Percentiles rank a stretch among this genome's conserved stretches.
Evolutionary conservation across 2,888 invertebrate genomes (phyloP).

Genomic region (Mesopsocus fuscifrons): DNA sequence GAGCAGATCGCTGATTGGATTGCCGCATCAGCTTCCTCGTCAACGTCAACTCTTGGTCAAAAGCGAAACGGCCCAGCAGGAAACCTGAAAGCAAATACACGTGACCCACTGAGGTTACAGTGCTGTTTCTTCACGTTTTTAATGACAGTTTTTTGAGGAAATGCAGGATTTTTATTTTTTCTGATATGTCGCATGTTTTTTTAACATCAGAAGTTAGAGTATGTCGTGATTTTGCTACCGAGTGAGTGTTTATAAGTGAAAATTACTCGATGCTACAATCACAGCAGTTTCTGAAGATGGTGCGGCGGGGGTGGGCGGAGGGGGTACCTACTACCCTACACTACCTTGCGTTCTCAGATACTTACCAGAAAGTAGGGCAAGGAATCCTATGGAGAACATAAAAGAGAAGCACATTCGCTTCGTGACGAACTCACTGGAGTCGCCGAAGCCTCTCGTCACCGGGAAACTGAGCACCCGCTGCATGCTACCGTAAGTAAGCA

Average conservation of each 20-base stretch:
- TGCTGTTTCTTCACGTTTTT: no score
- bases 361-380: conserved; percentile 27
- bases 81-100: conserved; percentile 23
- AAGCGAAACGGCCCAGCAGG: conserved; percentile 27
- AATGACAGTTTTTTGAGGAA: not conserved
- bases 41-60: conserved; percentile 23
- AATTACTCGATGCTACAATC: no score
- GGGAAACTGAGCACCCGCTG: conserved; percentile 29
- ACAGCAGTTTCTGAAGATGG: no score
- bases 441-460: conserved; percentile 24
- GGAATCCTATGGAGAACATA: conserved; percentile 27
- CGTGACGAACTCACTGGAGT: conserved; percentile 26
- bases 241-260: no score
- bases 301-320: no score
- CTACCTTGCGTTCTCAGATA: conserved; percentile 4
- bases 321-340: no score
- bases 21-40: conserved; percentile 18
- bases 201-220: no score
- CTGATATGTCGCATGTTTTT: no score
- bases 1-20: not conserved
- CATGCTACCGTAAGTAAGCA: no score
- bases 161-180: not conserved
- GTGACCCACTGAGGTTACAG: not conserved
- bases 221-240: no score
- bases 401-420: conserved; percentile 29